phyloP scores from a whole-genome alignment of 1,140 invertebrate species.

The Bursaphelenchus mucronatus region DNA sequence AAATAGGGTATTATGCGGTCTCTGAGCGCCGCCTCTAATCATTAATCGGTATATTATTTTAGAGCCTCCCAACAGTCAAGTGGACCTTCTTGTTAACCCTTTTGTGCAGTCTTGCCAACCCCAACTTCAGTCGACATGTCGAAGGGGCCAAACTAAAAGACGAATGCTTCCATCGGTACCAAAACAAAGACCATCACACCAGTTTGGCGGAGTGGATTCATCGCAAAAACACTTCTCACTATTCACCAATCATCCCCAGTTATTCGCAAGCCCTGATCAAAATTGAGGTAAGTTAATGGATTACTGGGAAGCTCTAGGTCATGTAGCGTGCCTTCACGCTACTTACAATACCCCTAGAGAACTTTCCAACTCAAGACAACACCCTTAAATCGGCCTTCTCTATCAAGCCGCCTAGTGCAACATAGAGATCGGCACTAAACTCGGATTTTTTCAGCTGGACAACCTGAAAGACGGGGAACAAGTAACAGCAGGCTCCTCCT shows the following conservation, averaged over 20 bases:
- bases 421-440: background rate
- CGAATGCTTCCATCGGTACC: conserved; percentile 44
- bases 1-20: too few species aligned
- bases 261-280: conserved; percentile 59
- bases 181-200: conserved; percentile 51
- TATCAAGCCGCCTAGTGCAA: background rate
- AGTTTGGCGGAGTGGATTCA: conserved; percentile 56
- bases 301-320: too few species aligned
- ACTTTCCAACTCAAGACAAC: too few species aligned
- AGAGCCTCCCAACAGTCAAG: too few species aligned
- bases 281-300: conserved; percentile 48
- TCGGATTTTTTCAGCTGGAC: conserved; percentile 44
- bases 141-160: conserved; percentile 30
- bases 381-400: background rate
- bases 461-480: conserved; percentile 52
- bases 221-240: conserved; percentile 59
- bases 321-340: too few species aligned
- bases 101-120: too few species aligned
- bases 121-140: too few species aligned
- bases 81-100: too few species aligned
- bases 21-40: too few species aligned
- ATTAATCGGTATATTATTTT: too few species aligned
- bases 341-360: too few species aligned
- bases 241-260: conserved; percentile 59
- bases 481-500: conserved; percentile 57